Base-by-base conservation (phyloP, 2,113 vertebrate genomes). In the Pitta sordida region DNA sequence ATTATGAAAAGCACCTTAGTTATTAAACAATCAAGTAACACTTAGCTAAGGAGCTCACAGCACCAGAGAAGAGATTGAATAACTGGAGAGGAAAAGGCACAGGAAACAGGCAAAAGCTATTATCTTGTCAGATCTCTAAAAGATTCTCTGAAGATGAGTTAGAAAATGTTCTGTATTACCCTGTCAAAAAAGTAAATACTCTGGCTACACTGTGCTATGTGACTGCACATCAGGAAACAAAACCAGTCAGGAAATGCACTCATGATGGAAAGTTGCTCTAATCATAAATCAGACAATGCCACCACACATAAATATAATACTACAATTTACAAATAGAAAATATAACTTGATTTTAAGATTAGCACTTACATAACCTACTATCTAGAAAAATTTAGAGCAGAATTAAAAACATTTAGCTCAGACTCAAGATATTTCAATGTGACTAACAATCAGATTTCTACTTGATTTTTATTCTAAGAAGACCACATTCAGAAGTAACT, bases 21-120 rank as follows among this genome's bases (percentile, higher is more conserved):
- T 95, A 94, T 95, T 97, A 95, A 97, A 97, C 94, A 96, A 93
- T 95, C 86, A 96, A 96, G 83, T 79, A 94, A 91, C 84, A 94
- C 94, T 96, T 97, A 97, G 67, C 65, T 43, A 96, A 97, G 95
- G 67, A 92, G 76, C 75, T 96, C 93, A 92, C 78, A 94, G 73
- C 84, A 65, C 59, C 94, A 93, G 70, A 94, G 86, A 96, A 96
- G 73, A 93, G 88, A 68, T 55, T 86, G 77, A 92, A 91, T 97
- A 95, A 94, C 96, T 95, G 88, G 96, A 71, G 26, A 63, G 49
- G 92, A 95, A 95, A 97, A 96, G 83, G 58, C 73, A 90, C 10
- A 63, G 77, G 95, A 75, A 91, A 91, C 65, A 69, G 75, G 95
- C 65, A 83, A 96, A 97, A 91, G 71, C 83, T 96, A 95, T 97